Base-by-base conservation (phyloP, 2,888 invertebrate species). In the Caenorhabditis imperialis region DNA sequence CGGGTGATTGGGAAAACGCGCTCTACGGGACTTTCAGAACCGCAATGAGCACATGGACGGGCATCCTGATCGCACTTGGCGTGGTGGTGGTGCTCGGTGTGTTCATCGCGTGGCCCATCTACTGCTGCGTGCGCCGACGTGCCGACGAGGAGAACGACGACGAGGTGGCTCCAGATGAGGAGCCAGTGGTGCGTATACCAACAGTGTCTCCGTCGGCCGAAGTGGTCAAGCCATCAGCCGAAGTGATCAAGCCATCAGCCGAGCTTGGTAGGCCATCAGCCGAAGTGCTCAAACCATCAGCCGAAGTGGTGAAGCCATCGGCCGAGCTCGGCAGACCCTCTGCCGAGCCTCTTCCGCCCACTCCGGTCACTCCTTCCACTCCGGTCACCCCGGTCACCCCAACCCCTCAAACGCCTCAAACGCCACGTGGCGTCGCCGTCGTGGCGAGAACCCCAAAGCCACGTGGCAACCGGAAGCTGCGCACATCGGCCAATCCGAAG, bases 1-100 rank as follows among this genome's bases (percentile, higher is more conserved):
- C n/a, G n/a, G 10, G 3, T 18, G 16, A 3, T 18, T 3, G 16
- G 18, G 40, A 40, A 40, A 16, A 10, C 5, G 3, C 16, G 33
- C 6, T 33, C 12, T 38, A 4, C 38, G 16, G 10, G 8, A 2
- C n/a, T 48, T 50, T 35, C 50, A 50, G 50, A 3, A 14, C 3
- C 10, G 7, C 20, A 20, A 2, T 12, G 6, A n/a, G 20, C 12
- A 6, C 20, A 3, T 33, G 50, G 33, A 8, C 1, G 1, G 35
- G 50, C 8, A 20, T 35, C 1, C 14, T 50, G 4, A 50, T 50
- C 35, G 50, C 35, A 22, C 50, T 50, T 22, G 50, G 35, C 12
- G 22, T 50, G 4, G 50, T 35, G 14, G 50, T n/a, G 1, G 0
- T 35, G 3, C 35, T 50, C 20, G 50, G 50, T 1, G 20, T 12